These are phyloP conservation scores for Temnopleurus reevesii DNA, from an alignment of 53 echinoderm and acorn worm species.

Conservation along the genomic window DNA sequence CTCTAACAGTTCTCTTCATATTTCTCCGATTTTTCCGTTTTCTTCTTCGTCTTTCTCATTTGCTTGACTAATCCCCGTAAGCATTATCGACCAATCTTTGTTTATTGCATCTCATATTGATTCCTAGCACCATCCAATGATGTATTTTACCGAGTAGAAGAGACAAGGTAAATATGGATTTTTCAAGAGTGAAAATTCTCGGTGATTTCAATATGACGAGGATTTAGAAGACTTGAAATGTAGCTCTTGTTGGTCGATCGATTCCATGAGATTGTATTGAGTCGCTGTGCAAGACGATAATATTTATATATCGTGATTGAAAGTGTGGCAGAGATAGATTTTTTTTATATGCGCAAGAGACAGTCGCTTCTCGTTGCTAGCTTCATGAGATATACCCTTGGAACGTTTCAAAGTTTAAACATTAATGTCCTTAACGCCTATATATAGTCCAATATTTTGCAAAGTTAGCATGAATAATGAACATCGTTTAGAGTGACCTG, in stretches of 20 bases:
- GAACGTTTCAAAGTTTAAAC: too few species aligned
- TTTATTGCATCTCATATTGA: slow-evolving; percentile 31
- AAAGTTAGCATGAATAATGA: too few species aligned
- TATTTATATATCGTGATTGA: background rate
- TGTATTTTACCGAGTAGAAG: background rate
- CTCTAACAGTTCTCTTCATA: too few species aligned
- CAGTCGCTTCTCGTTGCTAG: too few species aligned
- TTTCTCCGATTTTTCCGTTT: too few species aligned
- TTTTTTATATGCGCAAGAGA: too few species aligned
- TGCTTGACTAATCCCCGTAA: background rate
- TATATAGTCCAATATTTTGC: too few species aligned
- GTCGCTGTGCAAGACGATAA: slow-evolving; percentile 10
- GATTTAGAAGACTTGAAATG: background rate
- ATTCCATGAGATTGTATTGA: slow-evolving; percentile 30
- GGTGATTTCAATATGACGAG: slow-evolving; percentile 34
- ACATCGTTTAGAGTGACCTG: too few species aligned
- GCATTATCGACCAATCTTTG: slow-evolving; percentile 12
- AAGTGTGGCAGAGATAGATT: background rate
- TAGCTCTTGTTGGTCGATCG: slow-evolving; percentile 15
- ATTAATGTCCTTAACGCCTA: too few species aligned
- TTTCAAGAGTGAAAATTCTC: slow-evolving; percentile 10
- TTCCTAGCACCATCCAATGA: slow-evolving; percentile 6
- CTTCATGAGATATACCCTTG: too few species aligned
- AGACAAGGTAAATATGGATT: slow-evolving; percentile 32
- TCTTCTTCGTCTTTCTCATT: too few species aligned